Evolutionary conservation across 2,888 invertebrate genomes (phyloP).

Genomic region (Ichneumoninae sp.): DNA sequence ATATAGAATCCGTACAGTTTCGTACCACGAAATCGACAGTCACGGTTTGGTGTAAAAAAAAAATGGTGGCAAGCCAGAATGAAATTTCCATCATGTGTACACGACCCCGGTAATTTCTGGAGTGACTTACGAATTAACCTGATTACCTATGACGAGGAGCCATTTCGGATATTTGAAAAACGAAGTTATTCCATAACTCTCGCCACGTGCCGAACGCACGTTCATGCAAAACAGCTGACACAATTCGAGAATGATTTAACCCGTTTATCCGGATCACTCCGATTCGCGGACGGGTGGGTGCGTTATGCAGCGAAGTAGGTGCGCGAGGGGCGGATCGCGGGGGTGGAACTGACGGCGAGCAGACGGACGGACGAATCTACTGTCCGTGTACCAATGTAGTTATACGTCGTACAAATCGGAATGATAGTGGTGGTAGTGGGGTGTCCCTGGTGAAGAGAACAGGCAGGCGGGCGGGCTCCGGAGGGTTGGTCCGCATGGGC

Average conservation of each 20-base stretch:
- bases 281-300: slow-evolving; percentile 47
- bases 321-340: slow-evolving; percentile 2
- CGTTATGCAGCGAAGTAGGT: slow-evolving; percentile 1
- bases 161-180: slow-evolving; percentile 25
- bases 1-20: neutral
- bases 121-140: slow-evolving; percentile 15
- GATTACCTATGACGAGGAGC: neutral
- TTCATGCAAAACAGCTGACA: slow-evolving; percentile 68
- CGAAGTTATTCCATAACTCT: slow-evolving; percentile 19
- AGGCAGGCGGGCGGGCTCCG: slow-evolving; percentile 46
- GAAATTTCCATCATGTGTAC: neutral
- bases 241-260: slow-evolving; percentile 68
- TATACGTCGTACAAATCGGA: slow-evolving; percentile 33
- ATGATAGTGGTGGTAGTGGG: slow-evolving; percentile 16
- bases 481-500: slow-evolving; percentile 61
- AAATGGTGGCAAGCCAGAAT: neutral
- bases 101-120: neutral
- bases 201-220: slow-evolving; percentile 57
- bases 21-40: neutral
- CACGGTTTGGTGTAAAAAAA: neutral
- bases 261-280: slow-evolving; percentile 66
- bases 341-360: slow-evolving; percentile 31
- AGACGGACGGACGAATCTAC: slow-evolving; percentile 32
- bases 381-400: slow-evolving; percentile 30
- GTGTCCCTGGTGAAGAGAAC: slow-evolving; percentile 14